Conservation (phyloP, 2,888 invertebrate species). For the Microplitis deprimator region DNA sequence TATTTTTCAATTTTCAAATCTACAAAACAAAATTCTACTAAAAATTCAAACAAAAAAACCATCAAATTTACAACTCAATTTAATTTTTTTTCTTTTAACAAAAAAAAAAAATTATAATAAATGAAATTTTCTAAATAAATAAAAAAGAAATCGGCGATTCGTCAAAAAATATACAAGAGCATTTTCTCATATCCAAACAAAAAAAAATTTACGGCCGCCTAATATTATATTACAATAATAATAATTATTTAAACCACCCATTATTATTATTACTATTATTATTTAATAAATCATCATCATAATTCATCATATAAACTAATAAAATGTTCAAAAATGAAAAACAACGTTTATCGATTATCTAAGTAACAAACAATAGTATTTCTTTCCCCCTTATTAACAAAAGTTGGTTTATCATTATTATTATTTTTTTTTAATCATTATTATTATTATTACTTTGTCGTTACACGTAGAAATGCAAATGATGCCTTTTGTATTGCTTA, state of each 20-base stretch:
- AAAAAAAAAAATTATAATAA: too few relatives aligned
- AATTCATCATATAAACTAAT: constrained; percentile 66
- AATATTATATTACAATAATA: not conserved
- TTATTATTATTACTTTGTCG: constrained; percentile 32
- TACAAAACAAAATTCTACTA: too few relatives aligned
- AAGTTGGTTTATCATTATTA: constrained; percentile 27
- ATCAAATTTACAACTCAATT: too few relatives aligned
- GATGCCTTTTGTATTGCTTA: constrained; percentile 29
- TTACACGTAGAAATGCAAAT: not conserved
- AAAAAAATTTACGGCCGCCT: not conserved
- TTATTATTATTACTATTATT: constrained; percentile 11
- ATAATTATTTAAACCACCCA: constrained; percentile 29
- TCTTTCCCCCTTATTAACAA: constrained; percentile 55
- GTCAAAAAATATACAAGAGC: too few relatives aligned
- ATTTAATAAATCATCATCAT: constrained; percentile 5
- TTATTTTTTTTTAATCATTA: constrained; percentile 44
- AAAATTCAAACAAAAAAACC: too few relatives aligned
- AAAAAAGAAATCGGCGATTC: too few relatives aligned
- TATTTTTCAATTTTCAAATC: too few relatives aligned
- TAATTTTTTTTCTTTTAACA: too few relatives aligned
- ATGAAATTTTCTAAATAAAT: too few relatives aligned
- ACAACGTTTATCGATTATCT: constrained; percentile 70
- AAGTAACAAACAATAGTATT: constrained; percentile 71
- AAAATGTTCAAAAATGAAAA: constrained; percentile 69
- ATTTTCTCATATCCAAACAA: not conserved